Percentiles rank a stretch among this genome's conserved stretches.
Evolutionary conservation across 2,888 invertebrate genomes (phyloP).

Genomic region (Pollenia labialis): DNA sequence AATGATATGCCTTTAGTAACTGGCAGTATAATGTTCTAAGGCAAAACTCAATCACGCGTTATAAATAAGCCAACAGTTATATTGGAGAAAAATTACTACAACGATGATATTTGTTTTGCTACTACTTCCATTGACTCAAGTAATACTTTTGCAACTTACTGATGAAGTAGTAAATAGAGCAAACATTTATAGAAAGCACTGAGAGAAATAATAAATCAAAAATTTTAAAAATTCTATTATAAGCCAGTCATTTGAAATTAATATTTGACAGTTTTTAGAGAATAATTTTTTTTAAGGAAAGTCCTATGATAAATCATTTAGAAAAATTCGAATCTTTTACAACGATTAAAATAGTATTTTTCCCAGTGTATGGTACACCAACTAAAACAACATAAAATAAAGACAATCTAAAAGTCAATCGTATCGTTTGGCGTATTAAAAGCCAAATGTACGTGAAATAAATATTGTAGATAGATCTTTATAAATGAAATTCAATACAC

Average conservation of each 20-base stretch:
- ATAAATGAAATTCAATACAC: constrained; percentile 50
- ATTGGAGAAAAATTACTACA: constrained; percentile 34
- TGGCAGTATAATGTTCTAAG: constrained; percentile 41
- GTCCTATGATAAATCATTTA: too few relatives aligned
- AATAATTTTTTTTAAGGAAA: background rate
- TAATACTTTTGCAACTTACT: constrained; percentile 25
- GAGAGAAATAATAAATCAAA: constrained; percentile 7
- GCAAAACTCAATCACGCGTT: constrained; percentile 67
- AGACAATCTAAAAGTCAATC: constrained; percentile 66
- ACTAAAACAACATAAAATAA: constrained; percentile 44
- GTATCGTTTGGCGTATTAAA: constrained; percentile 54
- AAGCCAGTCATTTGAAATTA: background rate
- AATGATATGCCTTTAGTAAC: constrained; percentile 45
- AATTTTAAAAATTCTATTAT: too few relatives aligned
- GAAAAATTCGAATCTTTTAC: too few relatives aligned
- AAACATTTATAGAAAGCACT: constrained; percentile 9
- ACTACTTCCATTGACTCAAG: background rate
- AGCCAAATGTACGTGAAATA: constrained; percentile 66
- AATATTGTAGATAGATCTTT: constrained; percentile 56
- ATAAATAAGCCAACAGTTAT: constrained; percentile 66
- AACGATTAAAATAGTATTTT: background rate
- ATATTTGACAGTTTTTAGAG: background rate
- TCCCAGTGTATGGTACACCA: constrained; percentile 6
- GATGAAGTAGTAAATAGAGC: constrained; percentile 45
- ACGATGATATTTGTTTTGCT: constrained; percentile 32